Evolutionary conservation across 1,140 invertebrate genomes (phyloP), one percentile per base, ranked within the genome.

Genomic region (Apis dorsata): DNA sequence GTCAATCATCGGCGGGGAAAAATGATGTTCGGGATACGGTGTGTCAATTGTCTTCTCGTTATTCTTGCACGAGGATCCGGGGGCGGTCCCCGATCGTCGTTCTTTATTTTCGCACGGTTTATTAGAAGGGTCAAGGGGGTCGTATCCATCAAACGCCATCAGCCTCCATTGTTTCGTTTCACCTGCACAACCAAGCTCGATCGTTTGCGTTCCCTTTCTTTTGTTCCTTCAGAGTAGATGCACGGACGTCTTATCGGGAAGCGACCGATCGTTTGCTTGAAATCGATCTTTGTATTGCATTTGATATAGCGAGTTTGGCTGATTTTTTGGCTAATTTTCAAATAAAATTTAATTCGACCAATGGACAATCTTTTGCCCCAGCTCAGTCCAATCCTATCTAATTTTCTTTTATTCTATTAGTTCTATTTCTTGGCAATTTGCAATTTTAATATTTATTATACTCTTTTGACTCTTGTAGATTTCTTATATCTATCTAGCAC

Each of bases 71-170:
- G 49, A 9, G 24, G 79, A 63, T 68, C 69, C 70, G 71, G 74
- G 73, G 82, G 78, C 74, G 73, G 83, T 81, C 69, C n/a, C 17
- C 74, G 55, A 57, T 84, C 85, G 79, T n/a, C 49, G 57, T 85
- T 83, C 86, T 88, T 88, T 86, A 88, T 88, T 88, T 88, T 80
- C 77, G 60, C 77, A 51, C 34, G 73, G 88, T 88, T 89, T 89
- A 89, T 89, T 89, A 89, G 88, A 75, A 68, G 87, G 88, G 88
- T 89, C 87, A 89, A 34, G 55, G 74, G 83, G 88, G 87, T 89
- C 86, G 85, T 89, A 89, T 89, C 88, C 88, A 89, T 89, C 88
- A 89, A 89, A 89, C 87, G 81, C 88, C 87, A 88, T 88, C 87
- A 88, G 78, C 84, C 69, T 74, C 86, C 78, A 88, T 88, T 88